phyloP scores from a whole-genome alignment of 2,797 vertebrate species.

The Macropus fuliginosus region DNA sequence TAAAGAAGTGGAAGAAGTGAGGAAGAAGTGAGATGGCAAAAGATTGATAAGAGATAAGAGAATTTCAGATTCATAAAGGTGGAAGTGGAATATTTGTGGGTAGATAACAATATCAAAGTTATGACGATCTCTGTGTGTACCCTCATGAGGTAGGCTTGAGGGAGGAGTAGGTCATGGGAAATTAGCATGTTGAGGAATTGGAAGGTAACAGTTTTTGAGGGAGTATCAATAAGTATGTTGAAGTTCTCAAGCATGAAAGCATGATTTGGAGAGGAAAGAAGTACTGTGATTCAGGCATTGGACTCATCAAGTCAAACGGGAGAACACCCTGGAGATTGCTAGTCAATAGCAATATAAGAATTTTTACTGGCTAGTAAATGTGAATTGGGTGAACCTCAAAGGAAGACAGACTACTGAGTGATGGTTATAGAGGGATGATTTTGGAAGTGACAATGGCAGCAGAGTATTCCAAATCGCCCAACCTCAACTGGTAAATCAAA shows the following conservation, averaged over 20 bases:
- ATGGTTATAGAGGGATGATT: neutral
- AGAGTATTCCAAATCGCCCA: neutral
- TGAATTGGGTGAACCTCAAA: neutral
- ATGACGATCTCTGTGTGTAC: neutral
- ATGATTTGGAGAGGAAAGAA: neutral
- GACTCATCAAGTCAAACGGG: neutral
- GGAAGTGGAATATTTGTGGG: neutral
- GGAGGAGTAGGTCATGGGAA: neutral
- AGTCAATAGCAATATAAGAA: neutral
- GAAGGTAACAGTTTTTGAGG: neutral
- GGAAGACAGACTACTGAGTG: neutral
- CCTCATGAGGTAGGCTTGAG: neutral
- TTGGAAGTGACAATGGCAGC: neutral
- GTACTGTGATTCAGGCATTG: neutral
- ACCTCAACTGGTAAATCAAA: neutral
- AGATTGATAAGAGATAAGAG: neutral
- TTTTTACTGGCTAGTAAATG: neutral
- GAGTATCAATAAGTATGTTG: neutral
- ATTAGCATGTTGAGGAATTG: neutral
- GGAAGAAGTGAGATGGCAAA: neutral
- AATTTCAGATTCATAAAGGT: neutral
- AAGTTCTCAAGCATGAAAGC: neutral
- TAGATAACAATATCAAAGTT: neutral
- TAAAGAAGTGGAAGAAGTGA: neutral
- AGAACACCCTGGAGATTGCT: neutral